A percentile compares a stretch with the other conserved stretches of the same genome.
These are phyloP conservation scores for Neoscelio sp. DNA, from an alignment of 2,888 invertebrate genomes.

Conservation along the genomic window DNA sequence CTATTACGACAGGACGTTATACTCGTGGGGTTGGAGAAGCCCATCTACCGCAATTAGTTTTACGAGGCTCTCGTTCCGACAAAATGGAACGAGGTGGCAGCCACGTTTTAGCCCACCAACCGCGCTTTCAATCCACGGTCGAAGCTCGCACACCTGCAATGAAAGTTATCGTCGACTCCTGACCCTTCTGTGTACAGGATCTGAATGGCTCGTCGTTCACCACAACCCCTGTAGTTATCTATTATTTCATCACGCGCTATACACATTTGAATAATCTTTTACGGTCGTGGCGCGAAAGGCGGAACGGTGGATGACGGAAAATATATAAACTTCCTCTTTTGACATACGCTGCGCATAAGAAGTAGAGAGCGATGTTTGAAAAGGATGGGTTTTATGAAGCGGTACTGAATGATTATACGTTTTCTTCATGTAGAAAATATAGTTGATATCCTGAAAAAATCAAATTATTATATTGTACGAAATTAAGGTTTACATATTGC, in stretches of 20 bases:
- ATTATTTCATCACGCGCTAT: constrained; percentile 57
- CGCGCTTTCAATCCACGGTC: constrained; percentile 50
- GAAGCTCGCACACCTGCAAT: constrained; percentile 64
- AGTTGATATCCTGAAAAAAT: constrained; percentile 40
- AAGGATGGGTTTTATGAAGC: constrained; percentile 44
- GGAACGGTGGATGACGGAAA: neutral
- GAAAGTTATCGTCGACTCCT: constrained; percentile 67
- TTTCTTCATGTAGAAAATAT: constrained; percentile 17
- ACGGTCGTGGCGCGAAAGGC: neutral
- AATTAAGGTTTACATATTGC: no score
- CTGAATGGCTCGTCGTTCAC: constrained; percentile 45
- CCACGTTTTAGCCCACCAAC: constrained; percentile 64
- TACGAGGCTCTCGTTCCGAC: constrained; percentile 69
- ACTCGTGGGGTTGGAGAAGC: constrained; percentile 17
- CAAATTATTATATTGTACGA: constrained; percentile 42
- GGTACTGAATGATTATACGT: constrained; percentile 11
- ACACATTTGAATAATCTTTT: constrained; percentile 45
- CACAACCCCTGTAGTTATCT: constrained; percentile 48
- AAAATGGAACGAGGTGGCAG: constrained; percentile 65
- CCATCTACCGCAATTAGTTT: constrained; percentile 75
- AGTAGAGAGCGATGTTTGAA: constrained; percentile 12
- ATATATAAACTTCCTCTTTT: constrained; percentile 43
- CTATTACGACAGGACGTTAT: constrained; percentile 58
- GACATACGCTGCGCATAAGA: constrained; percentile 27
- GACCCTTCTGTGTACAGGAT: constrained; percentile 37